These are phyloP conservation scores for Anorthoa munda DNA, from an alignment of 2,888 invertebrate species.

Conservation along the genomic window DNA sequence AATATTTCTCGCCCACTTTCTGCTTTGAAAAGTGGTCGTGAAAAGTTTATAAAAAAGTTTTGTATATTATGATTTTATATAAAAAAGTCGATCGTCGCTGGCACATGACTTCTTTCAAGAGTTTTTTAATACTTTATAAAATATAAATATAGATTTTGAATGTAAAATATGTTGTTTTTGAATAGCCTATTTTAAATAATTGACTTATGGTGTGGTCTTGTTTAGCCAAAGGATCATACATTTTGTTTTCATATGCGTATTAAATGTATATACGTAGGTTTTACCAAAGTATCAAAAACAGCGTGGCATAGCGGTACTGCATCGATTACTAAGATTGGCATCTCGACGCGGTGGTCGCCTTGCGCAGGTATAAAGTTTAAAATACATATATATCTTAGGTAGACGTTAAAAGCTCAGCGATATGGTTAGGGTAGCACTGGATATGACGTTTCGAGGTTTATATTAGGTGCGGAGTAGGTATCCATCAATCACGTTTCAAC, in stretches of 20 bases:
- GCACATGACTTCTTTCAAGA: slow-evolving; percentile 47
- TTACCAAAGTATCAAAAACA: slow-evolving; percentile 58
- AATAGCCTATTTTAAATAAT: slow-evolving; percentile 84
- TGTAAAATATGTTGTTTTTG: slow-evolving; percentile 73
- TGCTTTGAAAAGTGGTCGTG: slow-evolving; percentile 26
- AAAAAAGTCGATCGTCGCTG: slow-evolving; percentile 53
- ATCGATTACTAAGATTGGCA: slow-evolving; percentile 54
- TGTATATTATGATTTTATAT: slow-evolving; percentile 55
- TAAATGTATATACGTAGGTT: slow-evolving; percentile 46
- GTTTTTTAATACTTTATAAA: slow-evolving; percentile 74
- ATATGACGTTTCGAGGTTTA: slow-evolving; percentile 72
- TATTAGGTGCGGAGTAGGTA: slow-evolving; percentile 59
- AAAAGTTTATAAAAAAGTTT: slow-evolving; percentile 55
- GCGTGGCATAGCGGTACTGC: slow-evolving; percentile 37
- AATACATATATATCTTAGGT: slow-evolving; percentile 57
- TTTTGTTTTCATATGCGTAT: slow-evolving; percentile 52
- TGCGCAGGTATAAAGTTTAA: slow-evolving; percentile 50
- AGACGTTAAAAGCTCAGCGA: slow-evolving; percentile 77
- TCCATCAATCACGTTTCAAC: slow-evolving; percentile 64
- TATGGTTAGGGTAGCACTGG: slow-evolving; percentile 76
- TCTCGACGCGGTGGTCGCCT: slow-evolving; percentile 28
- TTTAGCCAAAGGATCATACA: slow-evolving; percentile 71
- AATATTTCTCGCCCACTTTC: slow-evolving; percentile 33
- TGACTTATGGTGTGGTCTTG: slow-evolving; percentile 85
- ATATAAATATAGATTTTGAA: slow-evolving; percentile 77